Percentiles rank a stretch among this genome's conserved stretches.
These are phyloP conservation scores for Thecophora atra DNA, from an alignment of 2,888 invertebrate species.

Conservation along the genomic window DNA sequence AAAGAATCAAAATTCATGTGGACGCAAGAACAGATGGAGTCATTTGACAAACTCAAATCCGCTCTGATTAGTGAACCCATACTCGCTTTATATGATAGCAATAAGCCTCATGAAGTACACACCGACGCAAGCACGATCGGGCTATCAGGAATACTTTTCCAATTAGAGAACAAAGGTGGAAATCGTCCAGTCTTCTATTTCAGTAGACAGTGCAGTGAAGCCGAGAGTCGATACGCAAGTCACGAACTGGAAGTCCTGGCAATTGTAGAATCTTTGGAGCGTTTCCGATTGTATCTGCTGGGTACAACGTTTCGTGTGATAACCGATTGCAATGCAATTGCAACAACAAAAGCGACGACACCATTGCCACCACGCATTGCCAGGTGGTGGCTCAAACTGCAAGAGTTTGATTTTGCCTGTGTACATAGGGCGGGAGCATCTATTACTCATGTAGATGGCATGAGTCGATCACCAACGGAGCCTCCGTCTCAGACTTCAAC, in stretches of 20 bases:
- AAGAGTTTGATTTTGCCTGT: constrained; percentile 36
- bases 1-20: constrained; percentile 38
- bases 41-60: constrained; percentile 24
- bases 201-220: constrained; percentile 16
- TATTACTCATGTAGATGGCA: constrained; percentile 34
- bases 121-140: neutral
- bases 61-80: constrained; percentile 20
- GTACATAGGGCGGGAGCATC: constrained; percentile 28
- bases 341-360: constrained; percentile 11
- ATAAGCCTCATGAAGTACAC: neutral
- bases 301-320: neutral
- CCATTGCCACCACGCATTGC: constrained; percentile 17
- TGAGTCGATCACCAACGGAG: constrained; percentile 20
- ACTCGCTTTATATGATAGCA: neutral
- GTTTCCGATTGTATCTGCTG: constrained; percentile 9
- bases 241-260: constrained; percentile 18
- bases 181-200: constrained; percentile 11
- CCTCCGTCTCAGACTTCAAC: neutral
- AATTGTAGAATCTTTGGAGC: constrained; percentile 13
- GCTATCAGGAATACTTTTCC: neutral
- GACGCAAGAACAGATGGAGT: constrained; percentile 33
- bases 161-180: neutral
- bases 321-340: constrained; percentile 6
- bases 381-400: too few relatives aligned
- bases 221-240: constrained; percentile 12